Conservation (phyloP, 1,140 invertebrate genomes). For the Drosophila athabasca region DNA sequence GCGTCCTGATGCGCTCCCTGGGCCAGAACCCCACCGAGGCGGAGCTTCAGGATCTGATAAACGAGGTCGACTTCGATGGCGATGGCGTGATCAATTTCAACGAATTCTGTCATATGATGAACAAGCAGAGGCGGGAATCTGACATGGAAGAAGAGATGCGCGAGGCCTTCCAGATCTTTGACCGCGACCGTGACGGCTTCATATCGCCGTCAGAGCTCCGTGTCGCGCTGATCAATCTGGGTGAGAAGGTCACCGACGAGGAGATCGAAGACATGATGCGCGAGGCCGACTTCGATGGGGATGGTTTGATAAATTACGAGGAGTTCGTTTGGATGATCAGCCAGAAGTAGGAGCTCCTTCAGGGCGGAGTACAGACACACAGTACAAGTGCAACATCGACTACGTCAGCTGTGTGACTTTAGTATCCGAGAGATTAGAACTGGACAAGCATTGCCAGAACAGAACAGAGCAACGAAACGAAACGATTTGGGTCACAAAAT, state of each 20-base stretch:
- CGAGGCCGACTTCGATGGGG: slow-evolving; percentile 96
- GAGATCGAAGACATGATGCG: slow-evolving; percentile 85
- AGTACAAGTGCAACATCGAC: slow-evolving; percentile 62
- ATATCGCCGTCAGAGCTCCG: slow-evolving; percentile 58
- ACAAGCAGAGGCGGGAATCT: slow-evolving; percentile 39
- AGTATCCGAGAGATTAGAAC: slow-evolving; percentile 32
- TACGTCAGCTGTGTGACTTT: slow-evolving; percentile 56
- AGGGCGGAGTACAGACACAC: too few species aligned
- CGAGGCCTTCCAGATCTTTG: slow-evolving; percentile 70
- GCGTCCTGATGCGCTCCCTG: slow-evolving; percentile 92
- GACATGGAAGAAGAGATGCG: slow-evolving; percentile 64
- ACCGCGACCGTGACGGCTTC: slow-evolving; percentile 61
- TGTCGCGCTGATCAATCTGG: slow-evolving; percentile 58
- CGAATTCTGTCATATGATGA: slow-evolving; percentile 59
- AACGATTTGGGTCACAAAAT: not conserved
- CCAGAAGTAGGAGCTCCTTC: slow-evolving; percentile 36
- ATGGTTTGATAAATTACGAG: slow-evolving; percentile 94
- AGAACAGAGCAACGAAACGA: too few species aligned
- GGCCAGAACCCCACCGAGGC: slow-evolving; percentile 63
- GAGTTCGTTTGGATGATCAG: slow-evolving; percentile 83
- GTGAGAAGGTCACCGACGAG: slow-evolving; percentile 66
- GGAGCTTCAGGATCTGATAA: slow-evolving; percentile 56
- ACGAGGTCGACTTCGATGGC: slow-evolving; percentile 43
- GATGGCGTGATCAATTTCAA: slow-evolving; percentile 50
- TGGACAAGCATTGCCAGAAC: not conserved